phyloP scores from a whole-genome alignment of 2,797 vertebrate genomes.

The Smutsia temminckii region DNA sequence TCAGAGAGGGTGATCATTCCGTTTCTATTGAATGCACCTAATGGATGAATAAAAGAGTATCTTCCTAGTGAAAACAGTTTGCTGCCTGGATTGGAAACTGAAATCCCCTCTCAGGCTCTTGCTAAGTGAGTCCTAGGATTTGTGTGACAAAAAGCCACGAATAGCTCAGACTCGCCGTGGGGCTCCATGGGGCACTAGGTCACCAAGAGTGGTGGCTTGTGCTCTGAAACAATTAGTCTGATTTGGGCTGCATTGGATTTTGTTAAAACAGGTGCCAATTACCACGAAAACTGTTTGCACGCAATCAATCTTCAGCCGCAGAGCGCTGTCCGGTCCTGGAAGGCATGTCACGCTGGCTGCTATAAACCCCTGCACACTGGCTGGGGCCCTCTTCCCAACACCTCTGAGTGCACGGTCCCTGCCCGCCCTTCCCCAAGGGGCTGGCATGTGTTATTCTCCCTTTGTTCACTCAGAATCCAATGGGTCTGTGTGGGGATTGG shows the following conservation, averaged over 20 bases:
- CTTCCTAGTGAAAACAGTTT: neutral
- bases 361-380: neutral
- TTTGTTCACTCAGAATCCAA: neutral
- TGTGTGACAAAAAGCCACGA: constrained; percentile 3
- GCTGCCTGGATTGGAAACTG: neutral
- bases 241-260: constrained; percentile 64
- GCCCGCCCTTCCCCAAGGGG: neutral
- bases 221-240: constrained; percentile 73
- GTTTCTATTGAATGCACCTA: neutral
- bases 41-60: neutral
- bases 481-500: too few species aligned
- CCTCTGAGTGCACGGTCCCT: neutral
- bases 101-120: neutral
- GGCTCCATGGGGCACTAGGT: constrained; percentile 22
- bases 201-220: constrained; percentile 24
- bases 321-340: neutral
- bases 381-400: neutral
- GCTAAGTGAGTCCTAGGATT: neutral
- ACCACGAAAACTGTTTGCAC: constrained; percentile 69
- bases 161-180: neutral
- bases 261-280: constrained; percentile 57
- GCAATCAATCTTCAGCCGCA: constrained; percentile 74
- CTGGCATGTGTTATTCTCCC: neutral
- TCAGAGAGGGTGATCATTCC: neutral
- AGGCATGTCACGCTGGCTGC: neutral